Evolutionary conservation across 1,140 invertebrate species (phyloP).

Genomic region (Drosophila guanche): DNA sequence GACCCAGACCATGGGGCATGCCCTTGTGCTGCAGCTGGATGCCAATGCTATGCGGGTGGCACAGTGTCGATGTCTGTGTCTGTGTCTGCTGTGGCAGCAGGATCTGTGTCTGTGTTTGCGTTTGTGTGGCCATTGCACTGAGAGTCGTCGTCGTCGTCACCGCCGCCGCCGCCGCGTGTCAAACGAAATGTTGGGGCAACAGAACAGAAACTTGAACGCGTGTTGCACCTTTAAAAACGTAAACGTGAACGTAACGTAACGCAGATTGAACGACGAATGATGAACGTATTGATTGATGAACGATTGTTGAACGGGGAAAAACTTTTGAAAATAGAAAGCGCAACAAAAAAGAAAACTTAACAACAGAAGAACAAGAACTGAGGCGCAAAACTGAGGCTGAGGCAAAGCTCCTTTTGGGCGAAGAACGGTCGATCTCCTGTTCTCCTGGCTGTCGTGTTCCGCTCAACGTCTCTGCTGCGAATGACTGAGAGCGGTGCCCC

Average conservation of each 20-base stretch:
- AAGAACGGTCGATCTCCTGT: slow-evolving; percentile 58
- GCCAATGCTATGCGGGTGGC: slow-evolving; percentile 72
- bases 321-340: not conserved
- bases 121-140: slow-evolving; percentile 58
- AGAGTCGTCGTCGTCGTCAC: not conserved
- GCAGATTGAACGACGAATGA: slow-evolving; percentile 21
- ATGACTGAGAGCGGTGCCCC: slow-evolving; percentile 75
- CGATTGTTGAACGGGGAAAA: slow-evolving; percentile 22
- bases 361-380: slow-evolving; percentile 53
- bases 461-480: slow-evolving; percentile 83
- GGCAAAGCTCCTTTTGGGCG: slow-evolving; percentile 47
- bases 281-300: slow-evolving; percentile 9
- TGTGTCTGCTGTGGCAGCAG: slow-evolving; percentile 10
- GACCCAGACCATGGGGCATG: slow-evolving; percentile 74
- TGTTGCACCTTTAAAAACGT: slow-evolving; percentile 19
- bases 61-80: slow-evolving; percentile 36
- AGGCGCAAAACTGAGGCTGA: slow-evolving; percentile 37
- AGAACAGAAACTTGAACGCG: slow-evolving; percentile 54
- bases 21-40: slow-evolving; percentile 75
- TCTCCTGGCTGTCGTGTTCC: slow-evolving; percentile 16
- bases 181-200: slow-evolving; percentile 42
- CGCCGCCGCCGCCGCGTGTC: slow-evolving; percentile 14
- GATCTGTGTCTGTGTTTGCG: slow-evolving; percentile 32
- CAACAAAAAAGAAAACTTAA: slow-evolving; percentile 34
- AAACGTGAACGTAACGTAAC: slow-evolving; percentile 15